Percentiles rank a stretch among this genome's conserved stretches.
phyloP scores from a whole-genome alignment of 2,888 invertebrate species.

The Carpatolechia fugitivella region DNA sequence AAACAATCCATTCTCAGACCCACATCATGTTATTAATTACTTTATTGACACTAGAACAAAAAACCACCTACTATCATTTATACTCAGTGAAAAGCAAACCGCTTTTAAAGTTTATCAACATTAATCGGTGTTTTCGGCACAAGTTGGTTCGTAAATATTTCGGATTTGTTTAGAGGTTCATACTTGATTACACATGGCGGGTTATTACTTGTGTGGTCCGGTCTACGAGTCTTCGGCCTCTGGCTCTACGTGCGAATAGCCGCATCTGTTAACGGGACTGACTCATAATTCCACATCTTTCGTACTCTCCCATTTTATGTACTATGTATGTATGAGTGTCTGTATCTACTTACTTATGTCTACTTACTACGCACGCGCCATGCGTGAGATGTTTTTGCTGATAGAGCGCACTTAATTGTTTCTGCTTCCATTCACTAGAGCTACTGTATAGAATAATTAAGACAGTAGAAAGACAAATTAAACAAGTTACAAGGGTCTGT shows the following conservation, averaged over 20 bases:
- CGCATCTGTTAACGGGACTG: conserved; percentile 60
- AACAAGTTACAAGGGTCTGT: too few species aligned
- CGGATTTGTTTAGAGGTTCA: conserved; percentile 6
- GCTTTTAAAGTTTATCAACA: neutral
- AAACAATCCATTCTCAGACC: neutral
- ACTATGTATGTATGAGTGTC: conserved; percentile 3
- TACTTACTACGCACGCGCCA: conserved; percentile 1
- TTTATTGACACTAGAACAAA: neutral
- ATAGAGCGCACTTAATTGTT: conserved; percentile 8
- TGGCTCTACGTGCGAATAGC: conserved; percentile 51
- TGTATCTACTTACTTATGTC: neutral
- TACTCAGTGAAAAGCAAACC: neutral
- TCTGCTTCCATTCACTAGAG: conserved; percentile 7
- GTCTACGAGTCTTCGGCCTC: conserved; percentile 50
- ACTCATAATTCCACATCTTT: conserved; percentile 40
- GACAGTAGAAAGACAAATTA: neutral
- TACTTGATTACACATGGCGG: conserved; percentile 7
- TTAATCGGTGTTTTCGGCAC: neutral
- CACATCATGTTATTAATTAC: neutral
- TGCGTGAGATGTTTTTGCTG: conserved; percentile 7
- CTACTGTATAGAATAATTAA: neutral
- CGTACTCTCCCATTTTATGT: neutral
- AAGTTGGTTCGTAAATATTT: conserved; percentile 13
- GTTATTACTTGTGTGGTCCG: conserved; percentile 35
- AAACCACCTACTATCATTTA: too few species aligned